Evolutionary conservation across 1,140 invertebrate species (phyloP).

Genomic region (Harpegnathos saltator): DNA sequence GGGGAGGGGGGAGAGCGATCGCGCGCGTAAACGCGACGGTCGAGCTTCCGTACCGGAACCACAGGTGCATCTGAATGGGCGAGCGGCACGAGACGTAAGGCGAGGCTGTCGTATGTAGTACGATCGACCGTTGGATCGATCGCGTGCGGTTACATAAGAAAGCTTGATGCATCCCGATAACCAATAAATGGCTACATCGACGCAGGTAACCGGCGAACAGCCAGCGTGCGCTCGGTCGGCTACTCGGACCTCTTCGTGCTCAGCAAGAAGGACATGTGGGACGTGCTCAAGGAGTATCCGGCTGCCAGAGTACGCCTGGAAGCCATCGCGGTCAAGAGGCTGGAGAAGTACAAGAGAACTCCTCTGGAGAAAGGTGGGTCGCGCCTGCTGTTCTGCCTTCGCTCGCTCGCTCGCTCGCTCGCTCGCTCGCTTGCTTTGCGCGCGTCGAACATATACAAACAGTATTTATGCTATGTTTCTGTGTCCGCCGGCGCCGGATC

Average conservation of each 20-base stretch:
- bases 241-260: constrained; percentile 99
- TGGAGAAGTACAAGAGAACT: constrained; percentile 98
- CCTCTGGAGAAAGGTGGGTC: constrained; percentile 94
- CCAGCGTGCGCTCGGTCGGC: constrained; percentile 98
- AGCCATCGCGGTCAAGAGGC: constrained; percentile 97
- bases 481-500: constrained; percentile 11
- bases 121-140: constrained; percentile 62
- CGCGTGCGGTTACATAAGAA: constrained; percentile 66
- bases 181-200: constrained; percentile 85
- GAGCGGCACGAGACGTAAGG: too few species aligned
- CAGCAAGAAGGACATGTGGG: constrained; percentile 99
- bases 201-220: constrained; percentile 97
- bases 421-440: not conserved
- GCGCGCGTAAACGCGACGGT: not conserved
- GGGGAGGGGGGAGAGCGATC: too few species aligned
- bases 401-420: too few species aligned
- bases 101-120: constrained; percentile 1
- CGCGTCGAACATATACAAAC: constrained; percentile 30
- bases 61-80: not conserved
- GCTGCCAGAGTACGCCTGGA: constrained; percentile 98
- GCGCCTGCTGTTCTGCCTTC: not conserved
- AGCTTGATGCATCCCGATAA: constrained; percentile 82
- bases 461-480: constrained; percentile 31
- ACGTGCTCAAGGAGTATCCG: constrained; percentile 99
- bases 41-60: not conserved